phyloP scores from a whole-genome alignment of 2,797 vertebrate genomes.

The Kryptopterus vitreolus region DNA sequence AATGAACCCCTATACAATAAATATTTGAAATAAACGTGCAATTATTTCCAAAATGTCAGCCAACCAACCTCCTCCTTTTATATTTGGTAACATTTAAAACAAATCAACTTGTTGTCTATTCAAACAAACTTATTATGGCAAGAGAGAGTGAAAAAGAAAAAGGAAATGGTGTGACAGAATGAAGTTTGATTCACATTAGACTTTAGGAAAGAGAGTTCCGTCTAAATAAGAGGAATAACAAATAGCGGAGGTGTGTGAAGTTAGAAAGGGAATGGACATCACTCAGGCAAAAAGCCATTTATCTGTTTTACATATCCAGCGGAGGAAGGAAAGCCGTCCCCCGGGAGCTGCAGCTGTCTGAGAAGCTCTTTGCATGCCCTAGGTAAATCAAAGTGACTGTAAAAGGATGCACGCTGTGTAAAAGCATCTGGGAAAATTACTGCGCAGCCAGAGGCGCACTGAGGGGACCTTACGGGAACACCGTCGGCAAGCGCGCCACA shows the following conservation, averaged over 20 bases:
- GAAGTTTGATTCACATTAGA: neutral
- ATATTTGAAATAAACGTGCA: neutral
- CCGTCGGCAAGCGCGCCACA: constrained; percentile 23
- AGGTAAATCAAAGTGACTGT: constrained; percentile 79
- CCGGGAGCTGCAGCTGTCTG: constrained; percentile 63
- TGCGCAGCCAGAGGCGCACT: constrained; percentile 43
- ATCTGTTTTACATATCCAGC: constrained; percentile 72
- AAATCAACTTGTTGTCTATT: neutral
- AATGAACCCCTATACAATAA: too few relatives aligned
- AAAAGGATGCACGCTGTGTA: constrained; percentile 65
- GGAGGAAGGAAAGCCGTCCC: constrained; percentile 69
- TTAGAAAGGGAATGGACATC: constrained; percentile 53
- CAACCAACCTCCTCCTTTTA: neutral
- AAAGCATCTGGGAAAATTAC: constrained; percentile 70
- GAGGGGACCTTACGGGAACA: constrained; percentile 42
- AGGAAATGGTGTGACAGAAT: neutral
- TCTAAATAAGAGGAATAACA: neutral
- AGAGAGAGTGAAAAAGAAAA: neutral
- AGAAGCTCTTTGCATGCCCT: constrained; percentile 57
- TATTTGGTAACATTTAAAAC: constrained; percentile 18
- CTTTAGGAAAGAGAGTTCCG: neutral
- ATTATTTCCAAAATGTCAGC: neutral
- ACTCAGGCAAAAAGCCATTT: constrained; percentile 73
- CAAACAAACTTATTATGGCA: neutral
- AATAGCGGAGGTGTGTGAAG: neutral